phyloP scores from a whole-genome alignment of 2,113 vertebrate genomes.

The Octodon degus region DNA sequence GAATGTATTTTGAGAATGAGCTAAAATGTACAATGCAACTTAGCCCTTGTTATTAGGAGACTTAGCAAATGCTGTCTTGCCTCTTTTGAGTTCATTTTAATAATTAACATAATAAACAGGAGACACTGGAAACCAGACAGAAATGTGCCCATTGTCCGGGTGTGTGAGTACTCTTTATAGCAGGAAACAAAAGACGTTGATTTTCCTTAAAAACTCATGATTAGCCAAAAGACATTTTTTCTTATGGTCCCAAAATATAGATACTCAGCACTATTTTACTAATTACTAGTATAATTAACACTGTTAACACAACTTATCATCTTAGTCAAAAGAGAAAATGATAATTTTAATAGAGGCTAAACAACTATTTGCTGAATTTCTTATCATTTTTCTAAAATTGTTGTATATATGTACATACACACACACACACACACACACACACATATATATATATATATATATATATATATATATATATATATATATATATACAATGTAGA shows the following conservation, averaged over 20 bases:
- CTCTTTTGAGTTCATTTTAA: slow-evolving; percentile 78
- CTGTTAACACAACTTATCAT: neutral
- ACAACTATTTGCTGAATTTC: slow-evolving; percentile 15
- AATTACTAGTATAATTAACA: neutral
- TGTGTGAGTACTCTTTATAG: slow-evolving; percentile 79
- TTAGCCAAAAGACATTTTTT: slow-evolving; percentile 2
- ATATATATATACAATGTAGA: neutral
- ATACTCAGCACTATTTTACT: neutral
- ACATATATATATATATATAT: too few relatives aligned
- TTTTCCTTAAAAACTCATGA: slow-evolving; percentile 72
- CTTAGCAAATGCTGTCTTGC: slow-evolving; percentile 67
- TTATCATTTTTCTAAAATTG: neutral
- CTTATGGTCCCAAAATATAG: neutral
- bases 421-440: too few relatives aligned
- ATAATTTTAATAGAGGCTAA: neutral
- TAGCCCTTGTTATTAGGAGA: slow-evolving; percentile 52
- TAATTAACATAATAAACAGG: slow-evolving; percentile 82
- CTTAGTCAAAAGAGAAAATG: slow-evolving; percentile 6
- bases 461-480: too few relatives aligned
- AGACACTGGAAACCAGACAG: slow-evolving; percentile 81
- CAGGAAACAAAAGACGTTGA: slow-evolving; percentile 67
- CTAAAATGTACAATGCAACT: slow-evolving; percentile 66
- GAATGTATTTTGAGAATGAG: slow-evolving; percentile 60
- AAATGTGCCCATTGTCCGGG: slow-evolving; percentile 81
- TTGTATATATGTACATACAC: neutral